Percentiles rank a stretch among this genome's conserved stretches.
Evolutionary conservation across 2,113 vertebrate species (phyloP).

Genomic region (Noctilio leporinus): DNA sequence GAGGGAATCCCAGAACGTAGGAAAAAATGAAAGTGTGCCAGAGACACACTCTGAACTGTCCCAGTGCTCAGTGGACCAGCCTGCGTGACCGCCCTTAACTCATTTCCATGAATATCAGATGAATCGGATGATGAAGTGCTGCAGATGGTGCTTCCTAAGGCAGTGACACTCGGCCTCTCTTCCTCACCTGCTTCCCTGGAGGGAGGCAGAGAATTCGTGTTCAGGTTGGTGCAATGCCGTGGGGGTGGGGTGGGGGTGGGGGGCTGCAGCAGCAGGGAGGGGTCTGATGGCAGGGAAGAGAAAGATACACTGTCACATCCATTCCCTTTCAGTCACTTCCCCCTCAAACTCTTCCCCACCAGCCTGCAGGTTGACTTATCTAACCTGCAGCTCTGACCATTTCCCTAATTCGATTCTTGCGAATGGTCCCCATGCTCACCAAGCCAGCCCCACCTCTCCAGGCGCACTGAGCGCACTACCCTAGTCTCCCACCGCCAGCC

Average conservation of each 20-base stretch:
- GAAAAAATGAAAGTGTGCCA: neutral
- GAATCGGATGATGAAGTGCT: neutral
- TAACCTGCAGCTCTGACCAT: neutral
- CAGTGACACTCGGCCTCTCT: neutral
- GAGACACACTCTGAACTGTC: neutral
- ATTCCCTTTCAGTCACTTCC: neutral
- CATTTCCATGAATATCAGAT: neutral
- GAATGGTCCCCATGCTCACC: too few species aligned
- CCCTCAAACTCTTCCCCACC: neutral
- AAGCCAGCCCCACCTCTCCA: neutral
- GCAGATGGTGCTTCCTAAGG: neutral
- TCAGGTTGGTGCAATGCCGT: neutral
- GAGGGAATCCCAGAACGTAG: neutral
- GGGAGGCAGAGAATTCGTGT: neutral
- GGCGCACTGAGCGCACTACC: neutral
- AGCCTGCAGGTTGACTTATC: neutral
- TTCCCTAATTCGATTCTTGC: neutral
- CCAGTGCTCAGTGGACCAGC: neutral
- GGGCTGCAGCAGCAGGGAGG: neutral
- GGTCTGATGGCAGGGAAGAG: neutral
- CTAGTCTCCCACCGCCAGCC: accelerated
- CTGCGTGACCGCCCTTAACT: neutral
- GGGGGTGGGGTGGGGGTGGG: too few species aligned
- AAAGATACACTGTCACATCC: neutral
- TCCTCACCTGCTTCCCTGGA: neutral